Base-by-base conservation (phyloP, 2,113 vertebrate species). In the Chionomys nivalis region DNA sequence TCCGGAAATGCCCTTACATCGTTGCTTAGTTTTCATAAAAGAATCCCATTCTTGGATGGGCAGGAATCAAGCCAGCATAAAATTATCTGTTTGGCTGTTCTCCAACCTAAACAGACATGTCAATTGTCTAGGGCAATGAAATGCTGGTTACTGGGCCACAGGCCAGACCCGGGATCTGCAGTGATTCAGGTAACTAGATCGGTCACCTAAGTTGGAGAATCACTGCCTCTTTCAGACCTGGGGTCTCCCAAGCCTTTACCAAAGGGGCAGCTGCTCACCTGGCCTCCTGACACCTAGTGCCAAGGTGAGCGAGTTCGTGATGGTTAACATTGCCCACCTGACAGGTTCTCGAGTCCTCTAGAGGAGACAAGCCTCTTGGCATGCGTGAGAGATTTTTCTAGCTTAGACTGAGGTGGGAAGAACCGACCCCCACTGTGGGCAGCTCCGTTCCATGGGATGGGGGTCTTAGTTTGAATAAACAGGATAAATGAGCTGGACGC, bases 111-210 rank as follows among this genome's bases (percentile, higher is more conserved):
- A 24, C 3, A 21, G 5, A 28, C 4, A 19, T 3, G n/a, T 36
- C 19, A 8, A 16, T 36, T 73, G 44, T 7, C 39, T 49, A 2
- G 14, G 11, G 8, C 17, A 83, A 16, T 65, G 42, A 63, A 81
- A 66, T 19, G 47, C 21, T 77, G 77, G n/a, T n/a, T 92, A 21
- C 52, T 28, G 76, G 72, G 26, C 55, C 14, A 65, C n/a, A 26
- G 79, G 21, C n/a, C n/a, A 14, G n/a, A 61, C 39, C 55, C 1
- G 2, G 63, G 81, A 4, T 13, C 49, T 76, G 58, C 0, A 0
- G 21, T 31, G 42, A 33, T 61, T n/a, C 19, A 44, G 24, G 49
- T 7, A 21, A 65, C 19, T 47, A 82, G 31, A 36, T 10, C 19
- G 42, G 26, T n/a, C 72, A 28, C 44, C 28, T 11, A 79, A 39